Conservation (phyloP, 2,113 vertebrate genomes). For the Tragelaphus buxtoni region DNA sequence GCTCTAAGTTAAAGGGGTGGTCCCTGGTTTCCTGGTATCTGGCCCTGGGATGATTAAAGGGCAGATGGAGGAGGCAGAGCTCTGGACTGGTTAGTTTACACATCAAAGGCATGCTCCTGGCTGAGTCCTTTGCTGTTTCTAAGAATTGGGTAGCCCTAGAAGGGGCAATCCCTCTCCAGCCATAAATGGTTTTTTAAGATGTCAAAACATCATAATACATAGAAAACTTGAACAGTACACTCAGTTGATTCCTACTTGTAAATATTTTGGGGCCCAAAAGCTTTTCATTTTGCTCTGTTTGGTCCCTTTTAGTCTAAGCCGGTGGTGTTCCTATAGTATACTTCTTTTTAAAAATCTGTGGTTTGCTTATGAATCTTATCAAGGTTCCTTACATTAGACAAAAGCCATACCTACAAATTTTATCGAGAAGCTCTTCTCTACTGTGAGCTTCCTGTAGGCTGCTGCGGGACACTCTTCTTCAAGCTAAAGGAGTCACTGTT, state of each 20-base stretch:
- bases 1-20: background rate
- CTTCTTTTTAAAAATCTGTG: background rate
- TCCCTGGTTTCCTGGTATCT: background rate
- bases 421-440: background rate
- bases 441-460: background rate
- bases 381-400: background rate
- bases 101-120: background rate
- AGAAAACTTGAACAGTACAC: background rate
- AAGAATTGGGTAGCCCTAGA: background rate
- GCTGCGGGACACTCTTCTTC: background rate
- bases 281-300: background rate
- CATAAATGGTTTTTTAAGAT: background rate
- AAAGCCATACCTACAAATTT: background rate
- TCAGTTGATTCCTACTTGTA: background rate
- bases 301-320: background rate
- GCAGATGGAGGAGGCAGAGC: background rate
- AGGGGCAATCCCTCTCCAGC: background rate
- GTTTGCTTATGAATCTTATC: conserved; percentile 3
- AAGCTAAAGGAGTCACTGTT: background rate
- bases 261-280: background rate
- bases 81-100: background rate
- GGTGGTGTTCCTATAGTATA: background rate
- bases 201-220: background rate
- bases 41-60: background rate
- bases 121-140: background rate